Percentiles rank a stretch among this genome's conserved stretches.
Evolutionary conservation across 2,797 vertebrate genomes (phyloP).

Genomic region (Pseudochirops cupreus): DNA sequence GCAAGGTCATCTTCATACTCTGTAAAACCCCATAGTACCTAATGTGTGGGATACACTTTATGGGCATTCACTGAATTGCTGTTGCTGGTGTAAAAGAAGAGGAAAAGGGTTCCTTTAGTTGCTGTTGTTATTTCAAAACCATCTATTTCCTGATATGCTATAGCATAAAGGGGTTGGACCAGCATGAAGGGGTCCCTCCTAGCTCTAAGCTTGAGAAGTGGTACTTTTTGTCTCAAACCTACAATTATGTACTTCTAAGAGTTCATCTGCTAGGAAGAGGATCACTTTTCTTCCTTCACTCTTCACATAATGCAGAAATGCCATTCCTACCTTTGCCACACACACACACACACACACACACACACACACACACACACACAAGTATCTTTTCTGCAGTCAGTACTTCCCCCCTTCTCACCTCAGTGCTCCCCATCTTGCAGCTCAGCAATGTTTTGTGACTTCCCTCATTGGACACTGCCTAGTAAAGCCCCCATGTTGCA

Average conservation of each 20-base stretch:
- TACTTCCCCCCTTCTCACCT: slow-evolving; percentile 9
- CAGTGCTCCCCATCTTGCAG: not conserved
- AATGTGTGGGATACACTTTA: not conserved
- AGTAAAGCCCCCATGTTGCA: not conserved
- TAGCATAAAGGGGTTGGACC: not conserved
- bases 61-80: not conserved
- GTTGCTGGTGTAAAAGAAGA: not conserved
- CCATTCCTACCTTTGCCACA: not conserved
- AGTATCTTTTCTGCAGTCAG: slow-evolving; percentile 29
- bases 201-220: not conserved
- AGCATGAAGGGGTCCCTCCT: not conserved
- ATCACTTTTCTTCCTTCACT: not conserved
- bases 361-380: not conserved
- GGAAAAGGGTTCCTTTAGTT: not conserved
- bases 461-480: slow-evolving; percentile 6
- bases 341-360: too few relatives aligned
- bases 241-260: slow-evolving; percentile 10
- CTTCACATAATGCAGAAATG: not conserved
- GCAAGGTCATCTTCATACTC: slow-evolving; percentile 25
- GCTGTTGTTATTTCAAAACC: not conserved
- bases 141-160: not conserved
- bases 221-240: not conserved
- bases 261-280: not conserved
- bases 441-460: not conserved
- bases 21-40: not conserved